phyloP scores from a whole-genome alignment of 2,113 vertebrate genomes.

The Marmota monax region DNA sequence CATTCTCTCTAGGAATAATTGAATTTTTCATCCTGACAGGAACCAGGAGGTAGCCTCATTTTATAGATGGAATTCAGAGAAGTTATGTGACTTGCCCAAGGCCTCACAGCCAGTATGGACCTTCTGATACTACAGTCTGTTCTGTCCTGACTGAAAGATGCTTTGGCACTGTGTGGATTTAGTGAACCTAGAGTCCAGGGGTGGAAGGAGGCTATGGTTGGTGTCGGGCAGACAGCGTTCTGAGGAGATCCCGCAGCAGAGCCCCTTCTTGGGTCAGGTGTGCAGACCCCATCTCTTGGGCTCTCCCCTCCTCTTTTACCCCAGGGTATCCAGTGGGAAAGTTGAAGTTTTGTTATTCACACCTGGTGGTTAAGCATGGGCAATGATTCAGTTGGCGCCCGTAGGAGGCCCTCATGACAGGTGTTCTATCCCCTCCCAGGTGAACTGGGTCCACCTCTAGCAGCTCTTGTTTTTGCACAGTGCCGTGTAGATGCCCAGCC shows the following conservation, averaged over 20 bases:
- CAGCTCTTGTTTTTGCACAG: neutral
- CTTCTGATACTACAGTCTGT: neutral
- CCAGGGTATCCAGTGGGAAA: neutral
- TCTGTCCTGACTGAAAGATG: neutral
- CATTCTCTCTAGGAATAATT: neutral
- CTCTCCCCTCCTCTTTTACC: neutral
- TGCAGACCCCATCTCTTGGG: neutral
- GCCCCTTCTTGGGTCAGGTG: no score
- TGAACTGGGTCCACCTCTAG: neutral
- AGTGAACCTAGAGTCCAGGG: neutral
- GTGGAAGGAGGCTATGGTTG: neutral
- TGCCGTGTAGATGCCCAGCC: accelerated
- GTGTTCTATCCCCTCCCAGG: neutral
- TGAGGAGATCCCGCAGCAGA: neutral
- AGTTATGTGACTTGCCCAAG: neutral
- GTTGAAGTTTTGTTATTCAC: neutral
- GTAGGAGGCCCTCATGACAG: neutral
- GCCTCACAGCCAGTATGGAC: neutral
- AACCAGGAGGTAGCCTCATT: neutral
- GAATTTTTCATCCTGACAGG: neutral
- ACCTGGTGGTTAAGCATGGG: neutral
- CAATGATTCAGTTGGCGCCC: neutral
- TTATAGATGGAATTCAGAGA: neutral
- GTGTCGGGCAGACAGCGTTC: neutral
- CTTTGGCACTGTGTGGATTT: neutral